Evolutionary conservation across 2,888 invertebrate species (phyloP).

Genomic region (Cantharis lateralis): DNA sequence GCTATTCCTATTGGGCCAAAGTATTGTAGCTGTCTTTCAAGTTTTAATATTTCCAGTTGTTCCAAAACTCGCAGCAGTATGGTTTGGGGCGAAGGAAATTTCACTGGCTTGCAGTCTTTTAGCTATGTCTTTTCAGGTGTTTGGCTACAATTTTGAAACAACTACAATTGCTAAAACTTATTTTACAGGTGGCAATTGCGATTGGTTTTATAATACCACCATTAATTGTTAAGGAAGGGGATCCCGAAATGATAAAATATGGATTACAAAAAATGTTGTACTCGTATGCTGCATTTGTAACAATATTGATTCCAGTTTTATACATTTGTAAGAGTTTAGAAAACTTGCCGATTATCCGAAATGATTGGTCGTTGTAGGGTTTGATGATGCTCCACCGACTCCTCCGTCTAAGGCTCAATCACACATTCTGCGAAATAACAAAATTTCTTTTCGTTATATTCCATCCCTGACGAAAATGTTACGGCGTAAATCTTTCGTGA

Average conservation of each 20-base stretch:
- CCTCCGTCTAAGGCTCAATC: slow-evolving; percentile 87
- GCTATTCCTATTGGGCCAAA: background rate
- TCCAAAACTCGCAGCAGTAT: background rate
- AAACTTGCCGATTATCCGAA: background rate
- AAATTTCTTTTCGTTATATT: slow-evolving; percentile 29
- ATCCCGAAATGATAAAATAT: background rate
- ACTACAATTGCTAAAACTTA: background rate
- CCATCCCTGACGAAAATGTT: background rate
- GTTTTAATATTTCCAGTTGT: background rate
- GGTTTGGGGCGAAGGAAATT: background rate
- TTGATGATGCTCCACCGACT: slow-evolving; percentile 81
- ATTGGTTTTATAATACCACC: background rate
- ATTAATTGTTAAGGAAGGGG: background rate
- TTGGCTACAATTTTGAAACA: background rate
- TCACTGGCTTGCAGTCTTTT: background rate
- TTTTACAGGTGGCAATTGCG: background rate
- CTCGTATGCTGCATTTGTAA: background rate
- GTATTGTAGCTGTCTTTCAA: background rate
- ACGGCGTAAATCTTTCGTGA: slow-evolving; percentile 17
- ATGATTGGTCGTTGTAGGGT: slow-evolving; percentile 67
- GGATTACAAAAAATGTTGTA: background rate
- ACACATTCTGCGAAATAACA: slow-evolving; percentile 56
- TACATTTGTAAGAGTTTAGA: background rate
- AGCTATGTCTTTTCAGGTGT: background rate
- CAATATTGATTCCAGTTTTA: background rate